Evolutionary conservation across 2,888 invertebrate species (phyloP).

Genomic region (Meliscaeva auricollis): DNA sequence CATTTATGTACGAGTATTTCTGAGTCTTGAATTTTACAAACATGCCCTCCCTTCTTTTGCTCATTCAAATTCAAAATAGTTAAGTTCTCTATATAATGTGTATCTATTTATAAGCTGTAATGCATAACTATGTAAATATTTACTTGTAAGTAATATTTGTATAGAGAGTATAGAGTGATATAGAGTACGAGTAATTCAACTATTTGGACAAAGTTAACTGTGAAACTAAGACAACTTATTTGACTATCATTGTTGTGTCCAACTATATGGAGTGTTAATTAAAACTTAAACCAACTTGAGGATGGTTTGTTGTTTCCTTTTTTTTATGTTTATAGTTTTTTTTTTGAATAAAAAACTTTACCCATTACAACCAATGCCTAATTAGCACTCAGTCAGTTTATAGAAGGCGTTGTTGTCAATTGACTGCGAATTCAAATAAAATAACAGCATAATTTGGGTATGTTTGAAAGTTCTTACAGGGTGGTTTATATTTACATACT

Average conservation of each 20-base stretch:
- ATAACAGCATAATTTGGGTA: conserved; percentile 1
- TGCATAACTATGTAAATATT: too few species aligned
- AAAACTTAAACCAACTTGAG: conserved; percentile 40
- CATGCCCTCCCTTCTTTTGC: background rate
- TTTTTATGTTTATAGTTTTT: background rate
- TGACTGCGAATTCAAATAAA: conserved; percentile 49
- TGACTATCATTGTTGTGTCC: conserved; percentile 45
- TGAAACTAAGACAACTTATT: conserved; percentile 33
- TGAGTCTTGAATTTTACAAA: background rate
- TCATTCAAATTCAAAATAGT: background rate
- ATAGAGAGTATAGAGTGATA: background rate
- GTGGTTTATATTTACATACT: too few species aligned
- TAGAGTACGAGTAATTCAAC: background rate
- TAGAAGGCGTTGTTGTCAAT: conserved; percentile 17
- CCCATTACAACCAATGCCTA: conserved; percentile 61
- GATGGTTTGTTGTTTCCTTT: conserved; percentile 5
- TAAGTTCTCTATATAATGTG: background rate
- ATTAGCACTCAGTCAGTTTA: conserved; percentile 23
- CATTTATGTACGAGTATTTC: background rate
- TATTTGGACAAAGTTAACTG: background rate
- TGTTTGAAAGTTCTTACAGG: too few species aligned
- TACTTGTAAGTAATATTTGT: background rate
- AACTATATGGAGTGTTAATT: conserved; percentile 42
- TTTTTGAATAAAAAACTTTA: conserved; percentile 36
- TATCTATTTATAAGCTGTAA: too few species aligned